Percentiles rank a stretch among this genome's conserved stretches.
Evolutionary conservation across 1,140 invertebrate genomes (phyloP).

Genomic region (Trichonephila inaurata): DNA sequence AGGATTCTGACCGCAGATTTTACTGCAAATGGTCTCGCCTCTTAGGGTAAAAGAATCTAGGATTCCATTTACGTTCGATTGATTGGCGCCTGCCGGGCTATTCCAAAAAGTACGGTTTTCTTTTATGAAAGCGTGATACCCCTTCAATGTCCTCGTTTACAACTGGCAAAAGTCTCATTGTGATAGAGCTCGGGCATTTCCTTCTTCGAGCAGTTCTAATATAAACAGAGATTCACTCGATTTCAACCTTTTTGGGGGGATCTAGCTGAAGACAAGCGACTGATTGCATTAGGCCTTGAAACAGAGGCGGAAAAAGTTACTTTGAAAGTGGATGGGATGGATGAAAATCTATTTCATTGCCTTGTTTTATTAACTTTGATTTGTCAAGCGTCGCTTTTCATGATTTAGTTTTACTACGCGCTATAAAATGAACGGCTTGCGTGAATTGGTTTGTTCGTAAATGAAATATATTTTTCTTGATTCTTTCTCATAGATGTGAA

Average conservation of each 20-base stretch:
- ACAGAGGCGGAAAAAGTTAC: neutral
- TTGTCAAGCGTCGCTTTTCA: neutral
- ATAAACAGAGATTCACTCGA: conserved; percentile 35
- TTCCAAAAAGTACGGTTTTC: conserved; percentile 10
- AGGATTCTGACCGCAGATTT: conserved; percentile 32
- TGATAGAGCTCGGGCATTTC: neutral
- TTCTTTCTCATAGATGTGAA: too few species aligned
- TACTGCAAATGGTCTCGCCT: conserved; percentile 33
- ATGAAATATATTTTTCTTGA: too few species aligned
- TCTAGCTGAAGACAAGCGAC: neutral
- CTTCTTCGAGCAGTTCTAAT: neutral
- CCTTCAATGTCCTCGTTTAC: conserved; percentile 26
- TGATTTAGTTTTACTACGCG: too few species aligned
- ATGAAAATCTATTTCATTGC: neutral
- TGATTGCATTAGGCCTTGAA: neutral
- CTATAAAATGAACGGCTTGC: too few species aligned
- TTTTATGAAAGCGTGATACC: neutral
- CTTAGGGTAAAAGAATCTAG: conserved; percentile 36
- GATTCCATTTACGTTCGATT: conserved; percentile 9
- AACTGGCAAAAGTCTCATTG: conserved; percentile 32
- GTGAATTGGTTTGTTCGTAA: too few species aligned
- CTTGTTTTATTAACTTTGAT: neutral
- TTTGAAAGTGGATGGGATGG: neutral
- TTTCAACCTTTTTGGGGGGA: neutral
- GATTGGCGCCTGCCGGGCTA: neutral